Percentiles rank a stretch among this genome's conserved stretches.
phyloP scores from a whole-genome alignment of 2,113 vertebrate genomes.

The Circaetus gallicus region DNA sequence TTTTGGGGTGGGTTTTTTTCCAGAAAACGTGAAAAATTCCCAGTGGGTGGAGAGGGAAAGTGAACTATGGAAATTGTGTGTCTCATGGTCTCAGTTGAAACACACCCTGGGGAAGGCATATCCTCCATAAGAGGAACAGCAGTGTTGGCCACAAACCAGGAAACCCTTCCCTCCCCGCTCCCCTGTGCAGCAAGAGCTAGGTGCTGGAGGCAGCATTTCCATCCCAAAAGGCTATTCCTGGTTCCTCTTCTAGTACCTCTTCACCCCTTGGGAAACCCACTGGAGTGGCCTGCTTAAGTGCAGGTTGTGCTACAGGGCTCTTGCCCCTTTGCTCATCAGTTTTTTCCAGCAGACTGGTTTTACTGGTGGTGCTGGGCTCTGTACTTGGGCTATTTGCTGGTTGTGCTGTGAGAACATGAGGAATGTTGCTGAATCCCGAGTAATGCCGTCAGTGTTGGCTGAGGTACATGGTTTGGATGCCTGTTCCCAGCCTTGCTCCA shows the following conservation, averaged over 20 bases:
- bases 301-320: background rate
- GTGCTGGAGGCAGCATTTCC: background rate
- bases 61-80: background rate
- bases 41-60: slow-evolving; percentile 20
- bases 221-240: background rate
- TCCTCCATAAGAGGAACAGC: slow-evolving; percentile 26
- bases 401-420: background rate
- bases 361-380: background rate
- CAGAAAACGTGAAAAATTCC: background rate
- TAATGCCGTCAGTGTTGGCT: background rate
- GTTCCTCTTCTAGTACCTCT: background rate
- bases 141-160: background rate
- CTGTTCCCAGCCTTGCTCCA: background rate
- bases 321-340: background rate
- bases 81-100: background rate
- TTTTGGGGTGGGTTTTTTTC: background rate
- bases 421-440: background rate
- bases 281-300: background rate
- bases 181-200: background rate
- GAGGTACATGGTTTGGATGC: background rate
- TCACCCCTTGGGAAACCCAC: background rate
- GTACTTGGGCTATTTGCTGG: fast-evolving
- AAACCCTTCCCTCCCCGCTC: background rate
- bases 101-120: slow-evolving; percentile 49
- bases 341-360: background rate